A percentile compares a stretch with the other conserved stretches of the same genome.
Evolutionary conservation across 2,797 vertebrate species (phyloP).

Genomic region (Podargus strigoides): DNA sequence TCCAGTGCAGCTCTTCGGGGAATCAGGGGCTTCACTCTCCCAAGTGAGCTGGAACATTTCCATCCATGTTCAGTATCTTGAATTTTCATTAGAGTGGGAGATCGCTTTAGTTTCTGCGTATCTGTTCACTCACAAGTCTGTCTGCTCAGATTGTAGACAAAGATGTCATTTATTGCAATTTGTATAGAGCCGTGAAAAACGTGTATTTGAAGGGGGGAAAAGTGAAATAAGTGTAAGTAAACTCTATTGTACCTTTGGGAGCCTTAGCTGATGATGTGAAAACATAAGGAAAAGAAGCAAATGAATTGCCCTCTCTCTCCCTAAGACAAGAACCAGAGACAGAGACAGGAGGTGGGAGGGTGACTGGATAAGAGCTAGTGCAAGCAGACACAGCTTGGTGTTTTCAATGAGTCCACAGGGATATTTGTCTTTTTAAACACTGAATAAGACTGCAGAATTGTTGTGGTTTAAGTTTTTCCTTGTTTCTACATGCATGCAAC

Average conservation of each 20-base stretch:
- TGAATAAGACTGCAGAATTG: not conserved
- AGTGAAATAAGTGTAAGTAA: not conserved
- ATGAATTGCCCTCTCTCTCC: not conserved
- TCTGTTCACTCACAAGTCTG: not conserved
- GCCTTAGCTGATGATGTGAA: not conserved
- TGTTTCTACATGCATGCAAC: not conserved
- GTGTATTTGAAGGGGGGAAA: not conserved
- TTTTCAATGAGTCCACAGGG: not conserved
- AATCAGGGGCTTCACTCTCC: not conserved
- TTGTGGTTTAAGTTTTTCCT: not conserved
- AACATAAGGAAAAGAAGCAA: not conserved
- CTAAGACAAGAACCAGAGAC: not conserved
- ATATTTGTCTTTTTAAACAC: not conserved
- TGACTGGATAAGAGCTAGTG: not conserved
- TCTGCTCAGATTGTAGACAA: not conserved
- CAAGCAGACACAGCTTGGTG: not conserved
- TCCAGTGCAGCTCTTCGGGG: not conserved
- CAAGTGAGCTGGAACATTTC: not conserved
- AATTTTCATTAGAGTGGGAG: not conserved
- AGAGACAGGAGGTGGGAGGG: not conserved
- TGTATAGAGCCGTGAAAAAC: not conserved
- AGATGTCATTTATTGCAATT: not conserved
- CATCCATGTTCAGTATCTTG: not conserved
- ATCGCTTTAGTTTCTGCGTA: not conserved
- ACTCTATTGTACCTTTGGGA: not conserved